Base-by-base conservation (phyloP, 2,113 vertebrate genomes). In the Sarotherodon lohbergeri region DNA sequence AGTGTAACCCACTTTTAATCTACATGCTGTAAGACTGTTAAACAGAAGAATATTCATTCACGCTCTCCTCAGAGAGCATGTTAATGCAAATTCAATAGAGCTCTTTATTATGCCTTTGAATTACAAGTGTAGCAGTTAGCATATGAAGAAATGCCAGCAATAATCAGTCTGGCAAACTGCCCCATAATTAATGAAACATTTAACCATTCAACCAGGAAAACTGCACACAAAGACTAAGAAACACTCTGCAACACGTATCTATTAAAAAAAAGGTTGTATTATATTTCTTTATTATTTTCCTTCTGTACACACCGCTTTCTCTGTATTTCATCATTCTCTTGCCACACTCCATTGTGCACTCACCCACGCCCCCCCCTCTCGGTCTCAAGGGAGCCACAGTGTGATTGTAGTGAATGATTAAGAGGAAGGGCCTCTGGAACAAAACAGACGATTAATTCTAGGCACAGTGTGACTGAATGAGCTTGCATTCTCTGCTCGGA, bases 391-490 rank as follows among this genome's bases (percentile, higher is more conserved):
- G 86, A 92, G 85, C 56, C 82, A 19, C 86, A 48, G 78, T 83
- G 82, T 66, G 86, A 92, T 80, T 89, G 86, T 73, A 54, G 81
- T 84, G 82, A 88, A 87, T 71, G 87, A 93, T 90, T 73, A 83
- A 52, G 84, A 85, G 76, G 52, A 85, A 56, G 81, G 86, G 66
- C 59, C 61, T 84, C 56, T 11, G 66, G 86, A 94, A 94, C 84
- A 92, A 94, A 91, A 90, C 80, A 85, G 27, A 81, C 88, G 86
- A 94, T 94, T 93, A 90, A 92, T 94, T 94, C 92, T 19, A 1
- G 59, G 79, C 88, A 66, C 87, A 59, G 32, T 56, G 84, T 24
- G 82, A 81, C 83, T 82, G 90, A 94, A 92, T 39, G 86, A 90
- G 92, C 82, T 88, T 2, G 7, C 6, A 68, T 80, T 90, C 82